Evolutionary conservation across 64 coral and sea anemone species (phyloP).

Genomic region (Pachyseris speciosa): DNA sequence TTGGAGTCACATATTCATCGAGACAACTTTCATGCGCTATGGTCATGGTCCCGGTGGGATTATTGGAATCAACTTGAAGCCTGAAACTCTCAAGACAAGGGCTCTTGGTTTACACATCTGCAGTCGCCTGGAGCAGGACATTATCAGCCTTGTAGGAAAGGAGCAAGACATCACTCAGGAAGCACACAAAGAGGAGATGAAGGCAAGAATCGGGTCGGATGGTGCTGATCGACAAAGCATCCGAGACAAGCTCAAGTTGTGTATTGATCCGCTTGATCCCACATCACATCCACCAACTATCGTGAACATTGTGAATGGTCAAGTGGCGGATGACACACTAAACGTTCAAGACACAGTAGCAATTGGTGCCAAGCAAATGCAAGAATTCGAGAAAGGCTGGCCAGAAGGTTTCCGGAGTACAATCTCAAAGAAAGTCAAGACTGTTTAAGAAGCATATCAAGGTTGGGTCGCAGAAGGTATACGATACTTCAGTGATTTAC

Average conservation of each 20-base stretch:
- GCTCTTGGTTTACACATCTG: constrained; percentile 4
- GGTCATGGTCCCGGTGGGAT: neutral
- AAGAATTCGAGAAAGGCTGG: constrained; percentile 52
- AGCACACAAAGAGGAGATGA: constrained; percentile 20
- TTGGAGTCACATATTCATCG: constrained; percentile 71
- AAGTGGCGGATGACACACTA: neutral
- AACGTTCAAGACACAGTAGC: constrained; percentile 13
- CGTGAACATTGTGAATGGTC: constrained; percentile 30
- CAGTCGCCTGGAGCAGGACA: constrained; percentile 12
- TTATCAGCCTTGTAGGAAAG: neutral
- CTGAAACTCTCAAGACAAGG: neutral
- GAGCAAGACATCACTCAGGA: constrained; percentile 12
- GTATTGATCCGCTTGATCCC: constrained; percentile 20
- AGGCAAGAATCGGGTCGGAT: constrained; percentile 1
- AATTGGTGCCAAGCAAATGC: neutral
- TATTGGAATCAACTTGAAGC: neutral
- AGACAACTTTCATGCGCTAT: constrained; percentile 63
- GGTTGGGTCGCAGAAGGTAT: constrained; percentile 66
- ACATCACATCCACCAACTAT: neutral
- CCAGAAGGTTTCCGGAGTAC: constrained; percentile 50
- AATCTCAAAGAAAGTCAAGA: constrained; percentile 69
- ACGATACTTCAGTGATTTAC: constrained; percentile 68
- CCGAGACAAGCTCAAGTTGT: neutral
- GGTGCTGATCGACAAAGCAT: constrained; percentile 23
- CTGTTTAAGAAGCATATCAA: constrained; percentile 65